These are phyloP conservation scores for Achlya flavicornis DNA, from an alignment of 2,888 invertebrate genomes.

Conservation along the genomic window DNA sequence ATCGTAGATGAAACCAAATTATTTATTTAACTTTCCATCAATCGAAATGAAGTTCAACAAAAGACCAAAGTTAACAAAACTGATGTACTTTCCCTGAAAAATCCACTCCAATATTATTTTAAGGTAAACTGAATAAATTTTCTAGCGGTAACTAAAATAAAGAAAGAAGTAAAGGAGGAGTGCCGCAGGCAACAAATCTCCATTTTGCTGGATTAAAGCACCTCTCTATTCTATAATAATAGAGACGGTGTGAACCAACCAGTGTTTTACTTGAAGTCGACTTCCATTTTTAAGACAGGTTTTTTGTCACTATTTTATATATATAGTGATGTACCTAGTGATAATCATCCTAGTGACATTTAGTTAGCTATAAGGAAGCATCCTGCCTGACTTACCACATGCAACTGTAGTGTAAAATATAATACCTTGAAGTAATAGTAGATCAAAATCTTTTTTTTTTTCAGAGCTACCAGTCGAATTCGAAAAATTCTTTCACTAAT, in stretches of 20 bases:
- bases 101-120: conserved; percentile 46
- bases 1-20: conserved; percentile 14
- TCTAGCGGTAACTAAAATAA: conserved; percentile 59
- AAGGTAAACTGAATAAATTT: conserved; percentile 58
- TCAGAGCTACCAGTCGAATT: too few relatives aligned
- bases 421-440: too few relatives aligned
- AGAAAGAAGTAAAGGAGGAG: conserved; percentile 54
- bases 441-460: too few relatives aligned
- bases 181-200: conserved; percentile 67
- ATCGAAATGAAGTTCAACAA: conserved; percentile 41
- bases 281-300: conserved; percentile 35
- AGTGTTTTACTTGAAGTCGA: conserved; percentile 53
- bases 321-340: not conserved
- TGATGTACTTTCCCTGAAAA: conserved; percentile 19
- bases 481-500: too few relatives aligned
- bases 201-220: conserved; percentile 71
- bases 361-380: too few relatives aligned
- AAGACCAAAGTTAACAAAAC: conserved; percentile 23
- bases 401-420: too few relatives aligned
- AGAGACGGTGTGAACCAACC: conserved; percentile 54
- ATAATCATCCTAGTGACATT: not conserved
- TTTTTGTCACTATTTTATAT: not conserved
- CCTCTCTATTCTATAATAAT: conserved; percentile 62
- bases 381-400: too few relatives aligned
- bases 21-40: conserved; percentile 21